Base-by-base conservation (phyloP, 2,113 vertebrate species). In the Rhizomys pruinosus region DNA sequence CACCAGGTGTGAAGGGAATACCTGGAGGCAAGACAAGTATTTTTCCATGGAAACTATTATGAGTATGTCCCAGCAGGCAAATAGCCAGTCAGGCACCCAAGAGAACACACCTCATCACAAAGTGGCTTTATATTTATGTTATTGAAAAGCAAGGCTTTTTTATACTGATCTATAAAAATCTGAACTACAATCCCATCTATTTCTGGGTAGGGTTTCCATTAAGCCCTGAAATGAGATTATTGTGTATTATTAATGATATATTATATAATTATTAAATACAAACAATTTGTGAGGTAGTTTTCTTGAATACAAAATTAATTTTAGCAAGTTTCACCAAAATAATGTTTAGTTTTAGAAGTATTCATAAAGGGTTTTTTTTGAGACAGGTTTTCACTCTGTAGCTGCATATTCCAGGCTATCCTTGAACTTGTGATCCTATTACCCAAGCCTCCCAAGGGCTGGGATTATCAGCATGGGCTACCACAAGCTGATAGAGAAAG, bases 31-130 rank as follows among this genome's bases (percentile, higher is more conserved):
- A 37, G 74, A 66, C 10, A 32, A 16, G 5, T 9, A 81, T 71
- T 90, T 90, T 92, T 92, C 69, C 79, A 66, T 47, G 61, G n/a
- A 92, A 86, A 64, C 32, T 82, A 42, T 89, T 92, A 71, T 17
- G 5, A 52, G 3, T 88, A 16, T 84, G 29, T 86, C 7, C n/a
- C 61, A 44, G 22, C 42, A 55, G 23, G 23, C 59, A 57, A 73
- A 47, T 32, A 69, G 63, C 68, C 80, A 88, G 29, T 80, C 17
- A 84, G 66, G 64, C 23, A 55, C 19, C 63, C 32, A 11, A 25
- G 81, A 68, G 7, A 72, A 29, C n/a, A n/a, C 0, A 5, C 34
- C 57, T 92, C 34, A 79, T 52, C 84, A n/a, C 55, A 72, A 55
- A n/a, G 71, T 66, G 16, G 61, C 72, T 80, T 92, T 73, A 12